A percentile compares a stretch with the other conserved stretches of the same genome.
Evolutionary conservation across 2,888 invertebrate genomes (phyloP).

Genomic region (Spilarctia lutea): DNA sequence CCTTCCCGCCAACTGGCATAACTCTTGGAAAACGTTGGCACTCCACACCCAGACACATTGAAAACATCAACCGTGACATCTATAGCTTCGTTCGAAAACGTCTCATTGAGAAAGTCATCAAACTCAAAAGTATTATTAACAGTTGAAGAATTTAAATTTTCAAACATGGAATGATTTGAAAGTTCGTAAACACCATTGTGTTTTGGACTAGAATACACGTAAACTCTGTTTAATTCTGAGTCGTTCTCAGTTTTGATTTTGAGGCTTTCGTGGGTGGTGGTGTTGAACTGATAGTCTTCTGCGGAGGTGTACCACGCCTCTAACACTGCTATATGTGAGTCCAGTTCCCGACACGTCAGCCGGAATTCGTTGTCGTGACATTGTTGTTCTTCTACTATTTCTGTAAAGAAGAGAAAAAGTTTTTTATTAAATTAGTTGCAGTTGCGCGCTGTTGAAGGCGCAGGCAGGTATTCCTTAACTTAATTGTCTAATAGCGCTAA

Average conservation of each 20-base stretch:
- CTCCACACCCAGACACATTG: conserved; percentile 72
- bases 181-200: conserved; percentile 77
- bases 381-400: conserved; percentile 88
- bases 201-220: conserved; percentile 81
- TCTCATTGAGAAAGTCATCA: conserved; percentile 61
- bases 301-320: conserved; percentile 87
- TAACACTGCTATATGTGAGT: conserved; percentile 88
- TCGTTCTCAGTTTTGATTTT: conserved; percentile 76
- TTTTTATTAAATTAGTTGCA: not conserved
- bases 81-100: conserved; percentile 64
- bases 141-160: conserved; percentile 43
- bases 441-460: not conserved
- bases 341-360: conserved; percentile 88
- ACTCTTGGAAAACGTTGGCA: conserved; percentile 70
- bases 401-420: conserved; percentile 75
- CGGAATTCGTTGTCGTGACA: conserved; percentile 87
- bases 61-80: conserved; percentile 68
- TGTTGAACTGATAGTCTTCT: conserved; percentile 70
- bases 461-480: not conserved
- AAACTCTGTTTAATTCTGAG: conserved; percentile 76
- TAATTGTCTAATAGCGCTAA: not conserved
- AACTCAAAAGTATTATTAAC: conserved; percentile 51
- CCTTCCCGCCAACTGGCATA: conserved; percentile 82
- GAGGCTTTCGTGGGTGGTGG: conserved; percentile 59
- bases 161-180: conserved; percentile 69